Base-by-base conservation (phyloP, 1,140 invertebrate genomes). In the Zaprionus lachaisei region DNA sequence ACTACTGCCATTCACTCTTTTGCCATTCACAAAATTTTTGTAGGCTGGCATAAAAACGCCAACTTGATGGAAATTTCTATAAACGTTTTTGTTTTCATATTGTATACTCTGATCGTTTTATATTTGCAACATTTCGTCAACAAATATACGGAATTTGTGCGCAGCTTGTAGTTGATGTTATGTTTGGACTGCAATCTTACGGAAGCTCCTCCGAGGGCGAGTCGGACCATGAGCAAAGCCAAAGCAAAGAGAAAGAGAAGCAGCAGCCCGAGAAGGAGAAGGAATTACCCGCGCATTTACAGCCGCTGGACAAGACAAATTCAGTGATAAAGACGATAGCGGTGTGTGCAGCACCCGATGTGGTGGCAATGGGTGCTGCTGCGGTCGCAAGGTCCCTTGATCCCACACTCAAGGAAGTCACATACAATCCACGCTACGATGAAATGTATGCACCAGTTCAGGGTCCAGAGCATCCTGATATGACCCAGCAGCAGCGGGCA, bases 371-470 rank as follows among this genome's bases (percentile, higher is more conserved):
- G 66, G 95, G 94, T 17, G 91, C 94, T 5, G 94, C 94, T 74
- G 94, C 95, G 60, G 94, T 94, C 47, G 70, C 94, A 17, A 91
- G 94, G 4, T 95, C 96, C 63, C 93, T 97, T 67, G 96, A 97
- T 93, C 95, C 96, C 2, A 95, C 94, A 24, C 94, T 95, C 4
- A 96, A 96, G 91, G 98, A 99, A 94, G 93, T 99, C 5, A 95
- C 94, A 72, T 96, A 96, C 86, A 99, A 99, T 94, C 97, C 98
- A n/a, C 98, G 97, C 91, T 99, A 95, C 94, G 98, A 99, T 67
- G 97, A 99, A 93, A 93, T 99, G 4, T 99, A 96, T 94, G 96
- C 98, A n/a, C 98, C 98, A 5, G 94, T 96, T 14, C 94, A 97
- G 20, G 98, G 98, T 0, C 98, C 98, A 5, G 95, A 96, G 83